Evolutionary conservation across 2,888 invertebrate species (phyloP), one percentile per base, ranked within the genome.

Genomic region (Candidula unifasciata): DNA sequence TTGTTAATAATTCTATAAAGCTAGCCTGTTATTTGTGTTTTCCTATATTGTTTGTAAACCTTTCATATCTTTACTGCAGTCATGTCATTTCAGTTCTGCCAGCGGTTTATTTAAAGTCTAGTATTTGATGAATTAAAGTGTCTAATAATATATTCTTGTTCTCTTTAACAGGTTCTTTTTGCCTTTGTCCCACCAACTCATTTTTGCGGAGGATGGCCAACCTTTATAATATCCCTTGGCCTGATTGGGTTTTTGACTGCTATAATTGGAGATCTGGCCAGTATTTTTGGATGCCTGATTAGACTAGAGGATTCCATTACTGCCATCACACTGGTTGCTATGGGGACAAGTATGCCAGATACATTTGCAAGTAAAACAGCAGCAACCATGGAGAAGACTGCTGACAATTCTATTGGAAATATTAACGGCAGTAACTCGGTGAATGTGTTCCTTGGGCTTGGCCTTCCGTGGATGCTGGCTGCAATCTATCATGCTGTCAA

Each of bases 371-470:
- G 95, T 80, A 94, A 94, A 89, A 93, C 95, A 64, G 95, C 95
- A 0, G 95, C 95, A 2, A 87, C 90, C 37, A 89, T 94, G 90
- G 95, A 95, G 89, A 94, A 94, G 86, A 93, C 94, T 80, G 95
- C 95, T 1, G 95, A 95, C 90, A 95, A 95, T 88, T 95, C 95
- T 3, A 93, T 95, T 44, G 95, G 95, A 33, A 95, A 95, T 89
- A 94, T 95, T 21, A 95, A 95, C 44, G 95, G 95, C 68, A 95
- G 95, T 88, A 95, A 95, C 89, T 95, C 95, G 13, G 95, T 95
- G 44, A 95, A 95, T 90, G 95, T 95, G 10, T 95, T 95, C 91
- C 94, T 95, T 60, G 95, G 95, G 68, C 93, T 95, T 2, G 95
- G 95, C 16, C 92, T 95, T 74, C 95, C 95, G 0, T 95, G 95